Evolutionary conservation across 2,113 vertebrate genomes (phyloP), one percentile per base, ranked within the genome.

Genomic region (Micronycteris hirsuta): DNA sequence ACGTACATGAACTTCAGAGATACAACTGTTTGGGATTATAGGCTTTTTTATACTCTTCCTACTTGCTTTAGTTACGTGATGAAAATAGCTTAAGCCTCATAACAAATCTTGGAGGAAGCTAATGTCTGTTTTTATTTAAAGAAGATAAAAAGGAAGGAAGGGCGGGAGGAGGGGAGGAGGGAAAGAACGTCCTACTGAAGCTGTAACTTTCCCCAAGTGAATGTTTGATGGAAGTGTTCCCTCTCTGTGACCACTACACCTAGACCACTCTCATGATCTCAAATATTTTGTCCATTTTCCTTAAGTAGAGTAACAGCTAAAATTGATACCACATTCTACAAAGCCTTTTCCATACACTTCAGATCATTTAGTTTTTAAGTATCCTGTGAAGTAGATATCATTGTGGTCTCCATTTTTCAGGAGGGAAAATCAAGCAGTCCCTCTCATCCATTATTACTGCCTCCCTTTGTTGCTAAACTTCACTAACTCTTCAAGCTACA

Each of bases 111-210:
- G 28, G 26, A 47, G 8, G 38, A 82, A 36, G 14, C 5, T 67
- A 91, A 76, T 38, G n/a, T 76, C 28, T 49, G 90, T 74, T 95
- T 93, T 86, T 74, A 87, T 90, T 90, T 95, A 74, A 81, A 33
- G 36, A n/a, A 76, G 52, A 7, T 14, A 68, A 67, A 19, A 6
- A 68, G 36, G 19, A 26, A 78, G 19, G 4, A 12, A 82, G 84
- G 38, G 76, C 47, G 38, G 45, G 17, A 85, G 56, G 45, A 20
- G 16, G 8, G 65, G 7, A 56, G 17, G 8, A 8, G 47, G 52
- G 11, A n/a, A 87, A 36, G 4, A 20, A 12, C 24, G 15, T 54
- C n/a, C 26, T 94, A 26, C 65, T 83, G 95, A 94, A 89, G n/a
- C 8, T 84, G 14, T 89, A 86, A 86, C 63, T 87, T 56, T 81